Evolutionary conservation across 2,113 vertebrate genomes (phyloP), one percentile per base, ranked within the genome.

Genomic region (Corydoras sp.): DNA sequence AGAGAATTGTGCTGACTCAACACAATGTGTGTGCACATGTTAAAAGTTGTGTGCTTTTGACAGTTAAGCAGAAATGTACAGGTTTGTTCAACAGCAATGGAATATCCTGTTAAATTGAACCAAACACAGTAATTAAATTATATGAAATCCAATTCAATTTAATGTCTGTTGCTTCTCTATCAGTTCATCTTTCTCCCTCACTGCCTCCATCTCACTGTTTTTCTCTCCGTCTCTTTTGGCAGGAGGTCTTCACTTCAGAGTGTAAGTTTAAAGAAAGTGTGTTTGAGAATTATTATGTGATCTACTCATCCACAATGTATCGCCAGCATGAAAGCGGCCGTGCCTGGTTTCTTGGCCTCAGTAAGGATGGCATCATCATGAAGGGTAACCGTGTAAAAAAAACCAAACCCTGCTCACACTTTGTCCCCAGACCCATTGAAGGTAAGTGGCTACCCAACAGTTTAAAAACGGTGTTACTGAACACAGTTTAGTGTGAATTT

Each of bases 251-350:
- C 87, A 99, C 97, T 35, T 86, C 91, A 14, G 96, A 99, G 90
- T 97, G 96, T 89, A 99, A 96, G 89, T 99, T 98, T 73, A 99
- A 98, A 79, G 96, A 99, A 87, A 98, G 96, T 0, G 96, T 99
- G 78, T 99, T 97, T 85, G 96, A 98, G 87, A 99, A 99, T 86
- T 99, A 99, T 87, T 99, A 98, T 0, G 95, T 98, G 82, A 98
- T 99, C 86, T 99, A 99, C 89, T 99, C 97, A 65, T 99, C 97
- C 61, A 98, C 94, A 9, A 78, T 95, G 80, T 99, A 97, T 84
- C 93, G 97, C 73, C 97, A 99, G 85, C 94, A 98, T 71, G 97
- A 96, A 87, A 97, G 95, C 0, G 97, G 97, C 29, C 88, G 97
- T 58, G 95, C 95, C 3, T 99, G 97, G 97, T 98, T 97, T 90